These are phyloP conservation scores for Agapetus fuscipes DNA, from an alignment of 2,888 invertebrate genomes.

Conservation along the genomic window DNA sequence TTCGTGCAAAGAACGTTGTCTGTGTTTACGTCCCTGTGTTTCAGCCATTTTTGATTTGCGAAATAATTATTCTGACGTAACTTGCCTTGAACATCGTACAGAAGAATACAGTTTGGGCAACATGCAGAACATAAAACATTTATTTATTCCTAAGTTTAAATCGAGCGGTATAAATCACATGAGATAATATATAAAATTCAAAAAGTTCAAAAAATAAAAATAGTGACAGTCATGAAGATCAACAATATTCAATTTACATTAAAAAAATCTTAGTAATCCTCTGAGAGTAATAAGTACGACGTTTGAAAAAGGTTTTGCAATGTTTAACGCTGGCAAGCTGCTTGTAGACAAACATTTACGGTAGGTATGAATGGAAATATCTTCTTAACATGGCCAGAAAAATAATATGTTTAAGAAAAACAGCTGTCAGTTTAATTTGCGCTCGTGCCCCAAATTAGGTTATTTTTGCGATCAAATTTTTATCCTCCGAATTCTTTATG, in stretches of 20 bases:
- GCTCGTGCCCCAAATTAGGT: constrained; percentile 7
- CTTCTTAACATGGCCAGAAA: too few relatives aligned
- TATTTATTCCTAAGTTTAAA: too few relatives aligned
- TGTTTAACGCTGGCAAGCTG: too few relatives aligned
- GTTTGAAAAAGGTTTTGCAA: too few relatives aligned
- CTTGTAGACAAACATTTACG: too few relatives aligned
- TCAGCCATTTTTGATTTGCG: constrained; percentile 44
- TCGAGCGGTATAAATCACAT: too few relatives aligned
- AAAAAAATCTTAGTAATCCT: neutral
- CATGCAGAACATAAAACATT: neutral
- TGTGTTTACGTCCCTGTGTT: constrained; percentile 40
- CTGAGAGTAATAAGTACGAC: too few relatives aligned
- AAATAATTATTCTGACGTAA: constrained; percentile 41
- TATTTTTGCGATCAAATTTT: neutral
- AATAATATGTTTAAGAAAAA: too few relatives aligned
- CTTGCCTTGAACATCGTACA: constrained; percentile 38
- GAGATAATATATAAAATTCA: neutral
- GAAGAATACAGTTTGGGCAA: neutral
- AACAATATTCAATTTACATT: neutral
- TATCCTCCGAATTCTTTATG: too few relatives aligned
- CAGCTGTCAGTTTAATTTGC: too few relatives aligned
- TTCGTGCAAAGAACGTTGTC: constrained; percentile 37
- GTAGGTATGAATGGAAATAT: too few relatives aligned
- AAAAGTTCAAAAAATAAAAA: neutral
- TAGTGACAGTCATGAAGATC: neutral